Evolutionary conservation across 1,140 invertebrate species (phyloP), one percentile per base, ranked within the genome.

Genomic region (Zaprionus ghesquierei): DNA sequence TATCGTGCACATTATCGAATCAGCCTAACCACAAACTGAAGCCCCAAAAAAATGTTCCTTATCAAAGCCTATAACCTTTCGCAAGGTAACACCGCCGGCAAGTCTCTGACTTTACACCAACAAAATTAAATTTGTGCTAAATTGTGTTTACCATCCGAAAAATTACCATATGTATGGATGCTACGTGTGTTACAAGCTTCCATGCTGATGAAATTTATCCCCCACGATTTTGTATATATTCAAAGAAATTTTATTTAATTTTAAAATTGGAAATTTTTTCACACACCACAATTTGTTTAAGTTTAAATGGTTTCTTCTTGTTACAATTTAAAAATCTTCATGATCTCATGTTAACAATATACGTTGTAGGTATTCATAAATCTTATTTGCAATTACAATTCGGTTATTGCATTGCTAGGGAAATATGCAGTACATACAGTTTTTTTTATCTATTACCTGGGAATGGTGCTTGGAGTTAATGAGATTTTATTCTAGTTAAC

Each of bases 231-330:
- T 22, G 38, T 59, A 54, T 63, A 76, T 76, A 69, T 71, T 79
- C 68, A 87, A 87, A 76, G 82, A 86, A 73, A 80, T 76, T 85
- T 75, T 74, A 70, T 71, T 69, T 84, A 77, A 89, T 87, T 86
- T 78, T 89, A 79, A 89, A 89, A 87, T 84, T 89, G 70, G 60
- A 82, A 89, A 80, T 77, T 74, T 74, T 61, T 89, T 80, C 50
- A 79, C 79, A 84, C 69, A 77, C 84, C 84, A 87, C 85, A 87
- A 69, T 72, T 79, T 61, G 72, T 76, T 75, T 58, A 61, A 65
- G 49, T 51, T 64, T 65, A 54, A 61, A 69, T 74, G 27, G 22
- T 56, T 27, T 73, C 12, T 44, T 33, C 6, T 55, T 53, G 38
- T 58, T 56, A 72, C 63, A 60, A 75, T 71, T 71, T 71, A 33